Conservation (phyloP, 2,888 invertebrate genomes). For the Neoitamus cyanurus region DNA sequence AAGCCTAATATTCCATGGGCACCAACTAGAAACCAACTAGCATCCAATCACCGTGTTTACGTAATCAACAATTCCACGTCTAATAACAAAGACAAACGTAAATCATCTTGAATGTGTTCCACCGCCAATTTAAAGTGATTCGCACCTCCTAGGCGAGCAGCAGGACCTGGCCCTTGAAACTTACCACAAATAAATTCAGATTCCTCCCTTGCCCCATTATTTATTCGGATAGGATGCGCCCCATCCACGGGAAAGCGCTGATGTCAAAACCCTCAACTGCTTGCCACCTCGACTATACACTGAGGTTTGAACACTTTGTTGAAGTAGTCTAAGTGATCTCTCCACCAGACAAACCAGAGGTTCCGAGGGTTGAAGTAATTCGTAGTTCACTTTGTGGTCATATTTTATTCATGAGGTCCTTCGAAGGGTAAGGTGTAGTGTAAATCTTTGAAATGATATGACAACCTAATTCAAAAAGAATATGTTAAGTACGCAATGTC, state of each 20-base stretch:
- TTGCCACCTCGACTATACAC: neutral
- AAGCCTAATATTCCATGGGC: neutral
- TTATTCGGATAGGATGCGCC: constrained; percentile 19
- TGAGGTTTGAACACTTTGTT: constrained; percentile 31
- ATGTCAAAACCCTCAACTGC: constrained; percentile 16
- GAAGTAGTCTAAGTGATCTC: constrained; percentile 28
- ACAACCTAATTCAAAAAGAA: constrained; percentile 40
- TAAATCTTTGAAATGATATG: constrained; percentile 38
- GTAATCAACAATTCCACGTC: constrained; percentile 20
- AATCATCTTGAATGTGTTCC: constrained; percentile 14
- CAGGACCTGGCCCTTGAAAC: neutral
- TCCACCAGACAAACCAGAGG: neutral
- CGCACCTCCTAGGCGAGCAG: neutral
- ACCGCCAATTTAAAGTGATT: constrained; percentile 13
- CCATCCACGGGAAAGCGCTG: neutral
- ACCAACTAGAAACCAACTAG: neutral
- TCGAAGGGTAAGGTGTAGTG: constrained; percentile 24
- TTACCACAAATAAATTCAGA: constrained; percentile 23
- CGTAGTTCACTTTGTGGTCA: constrained; percentile 42
- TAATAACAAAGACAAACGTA: constrained; percentile 29
- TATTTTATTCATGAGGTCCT: constrained; percentile 44
- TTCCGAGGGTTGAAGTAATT: constrained; percentile 32
- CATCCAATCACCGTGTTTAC: neutral
- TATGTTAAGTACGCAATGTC: constrained; percentile 3
- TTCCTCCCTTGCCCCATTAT: constrained; percentile 15